Evolutionary conservation across 2,113 vertebrate species (phyloP).

Genomic region (Crotalus viridis): DNA sequence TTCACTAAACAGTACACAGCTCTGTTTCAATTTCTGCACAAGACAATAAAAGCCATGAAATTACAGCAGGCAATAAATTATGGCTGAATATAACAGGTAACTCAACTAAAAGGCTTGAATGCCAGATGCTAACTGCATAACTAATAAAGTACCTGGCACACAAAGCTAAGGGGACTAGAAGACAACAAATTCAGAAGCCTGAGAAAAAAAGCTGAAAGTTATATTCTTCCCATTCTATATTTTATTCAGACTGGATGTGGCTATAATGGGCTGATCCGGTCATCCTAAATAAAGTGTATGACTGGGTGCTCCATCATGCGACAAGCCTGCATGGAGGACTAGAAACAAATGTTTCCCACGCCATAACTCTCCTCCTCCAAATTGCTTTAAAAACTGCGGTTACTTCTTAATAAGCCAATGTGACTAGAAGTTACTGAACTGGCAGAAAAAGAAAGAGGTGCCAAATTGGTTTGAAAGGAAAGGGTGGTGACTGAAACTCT

Average conservation of each 20-base stretch:
- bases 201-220: not conserved
- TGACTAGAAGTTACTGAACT: not conserved
- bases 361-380: not conserved
- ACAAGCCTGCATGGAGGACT: not conserved
- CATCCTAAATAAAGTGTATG: not conserved
- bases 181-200: not conserved
- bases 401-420: not conserved
- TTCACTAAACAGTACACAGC: not conserved
- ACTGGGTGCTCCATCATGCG: not conserved
- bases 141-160: not conserved
- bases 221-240: not conserved
- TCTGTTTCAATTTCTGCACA: not conserved
- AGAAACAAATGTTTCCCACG: not conserved
- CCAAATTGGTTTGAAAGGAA: not conserved
- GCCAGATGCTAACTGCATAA: not conserved
- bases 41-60: not conserved
- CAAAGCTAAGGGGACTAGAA: not conserved
- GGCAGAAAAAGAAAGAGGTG: not conserved
- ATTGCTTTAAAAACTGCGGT: not conserved
- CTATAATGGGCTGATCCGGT: not conserved
- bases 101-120: constrained; percentile 10
- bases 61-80: constrained; percentile 10
- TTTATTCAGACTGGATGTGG: not conserved
- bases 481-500: not conserved
- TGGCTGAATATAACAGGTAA: constrained; percentile 14